Evolutionary conservation across 2,888 invertebrate genomes (phyloP).

Genomic region (Stenotaenia linearis): DNA sequence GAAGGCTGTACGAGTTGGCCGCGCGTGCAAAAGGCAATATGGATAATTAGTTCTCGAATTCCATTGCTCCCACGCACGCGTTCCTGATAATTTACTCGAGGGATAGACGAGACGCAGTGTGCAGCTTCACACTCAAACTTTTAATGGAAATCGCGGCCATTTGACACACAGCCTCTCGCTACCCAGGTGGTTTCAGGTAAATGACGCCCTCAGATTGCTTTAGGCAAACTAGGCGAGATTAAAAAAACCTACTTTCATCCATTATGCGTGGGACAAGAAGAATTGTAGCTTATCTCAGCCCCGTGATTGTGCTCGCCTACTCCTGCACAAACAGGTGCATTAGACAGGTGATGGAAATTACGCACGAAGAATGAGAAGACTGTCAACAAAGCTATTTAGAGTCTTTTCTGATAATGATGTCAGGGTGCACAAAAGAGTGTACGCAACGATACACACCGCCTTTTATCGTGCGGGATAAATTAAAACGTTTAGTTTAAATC

Average conservation of each 20-base stretch:
- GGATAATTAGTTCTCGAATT: conserved; percentile 9
- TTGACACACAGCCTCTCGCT: not conserved
- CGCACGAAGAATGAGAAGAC: not conserved
- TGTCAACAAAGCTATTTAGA: conserved; percentile 4
- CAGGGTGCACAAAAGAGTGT: not conserved
- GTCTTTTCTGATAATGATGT: not conserved
- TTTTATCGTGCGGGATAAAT: not conserved
- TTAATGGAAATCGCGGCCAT: not conserved
- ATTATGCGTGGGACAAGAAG: not conserved
- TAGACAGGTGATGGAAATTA: conserved; percentile 4
- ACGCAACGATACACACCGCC: not conserved
- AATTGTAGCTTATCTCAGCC: not conserved
- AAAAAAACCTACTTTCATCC: not conserved
- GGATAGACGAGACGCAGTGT: too few species aligned
- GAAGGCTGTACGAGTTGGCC: not conserved
- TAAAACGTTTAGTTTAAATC: not conserved
- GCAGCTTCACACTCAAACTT: not conserved
- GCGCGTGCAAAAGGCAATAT: conserved; percentile 9
- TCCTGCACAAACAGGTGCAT: not conserved
- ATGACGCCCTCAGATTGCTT: not conserved
- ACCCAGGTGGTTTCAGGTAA: not conserved
- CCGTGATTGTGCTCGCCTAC: not conserved
- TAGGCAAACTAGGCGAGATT: not conserved
- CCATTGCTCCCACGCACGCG: not conserved
- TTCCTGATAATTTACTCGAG: conserved; percentile 4